These are phyloP conservation scores for Metellina segmentata DNA, from an alignment of 2,888 invertebrate species.

Conservation along the genomic window DNA sequence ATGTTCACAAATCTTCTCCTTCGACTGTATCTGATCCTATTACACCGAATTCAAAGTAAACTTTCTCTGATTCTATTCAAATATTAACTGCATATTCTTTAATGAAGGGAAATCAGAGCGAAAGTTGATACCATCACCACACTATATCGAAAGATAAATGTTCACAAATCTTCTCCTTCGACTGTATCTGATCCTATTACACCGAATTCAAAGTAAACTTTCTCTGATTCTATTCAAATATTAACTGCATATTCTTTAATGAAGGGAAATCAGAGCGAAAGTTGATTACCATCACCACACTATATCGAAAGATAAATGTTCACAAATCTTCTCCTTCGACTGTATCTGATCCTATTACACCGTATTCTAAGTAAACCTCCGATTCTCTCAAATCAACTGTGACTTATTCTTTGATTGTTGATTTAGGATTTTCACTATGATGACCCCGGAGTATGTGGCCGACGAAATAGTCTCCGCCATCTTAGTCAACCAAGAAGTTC, in stretches of 20 bases:
- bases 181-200: neutral
- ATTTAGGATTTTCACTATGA: conserved; percentile 85
- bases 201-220: too few species aligned
- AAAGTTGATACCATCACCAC: too few species aligned
- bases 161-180: neutral
- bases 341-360: neutral
- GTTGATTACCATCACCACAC: too few species aligned
- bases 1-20: neutral
- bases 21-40: neutral
- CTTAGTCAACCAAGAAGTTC: conserved; percentile 87
- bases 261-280: too few species aligned
- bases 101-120: too few species aligned
- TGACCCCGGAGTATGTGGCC: conserved; percentile 92
- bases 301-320: neutral
- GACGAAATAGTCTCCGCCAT: conserved; percentile 91
- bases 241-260: too few species aligned
- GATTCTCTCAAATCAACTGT: too few species aligned
- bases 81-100: too few species aligned
- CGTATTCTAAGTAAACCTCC: too few species aligned
- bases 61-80: too few species aligned
- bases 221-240: too few species aligned
- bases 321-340: neutral
- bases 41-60: too few species aligned
- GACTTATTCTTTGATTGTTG: conserved; percentile 14
- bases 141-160: neutral